Evolutionary conservation across 2,797 vertebrate genomes (phyloP).

Genomic region (Anas acuta): DNA sequence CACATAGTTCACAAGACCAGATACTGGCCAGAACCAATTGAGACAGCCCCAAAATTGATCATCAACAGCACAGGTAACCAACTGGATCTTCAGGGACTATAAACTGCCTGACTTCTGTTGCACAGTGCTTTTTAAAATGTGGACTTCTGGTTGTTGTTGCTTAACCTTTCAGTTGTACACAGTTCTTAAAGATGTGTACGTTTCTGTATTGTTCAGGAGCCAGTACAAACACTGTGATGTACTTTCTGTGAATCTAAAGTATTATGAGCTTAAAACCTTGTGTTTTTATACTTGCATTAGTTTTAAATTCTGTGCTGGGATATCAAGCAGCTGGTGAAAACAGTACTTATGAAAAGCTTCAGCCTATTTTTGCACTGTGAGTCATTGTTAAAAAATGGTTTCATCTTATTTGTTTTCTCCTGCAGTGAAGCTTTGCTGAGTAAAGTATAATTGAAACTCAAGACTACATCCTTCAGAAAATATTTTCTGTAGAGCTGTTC

Average conservation of each 20-base stretch:
- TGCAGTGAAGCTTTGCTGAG: constrained; percentile 18
- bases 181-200: neutral
- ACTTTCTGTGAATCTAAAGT: constrained; percentile 8
- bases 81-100: neutral
- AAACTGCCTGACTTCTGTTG: neutral
- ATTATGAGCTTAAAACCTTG: constrained; percentile 2
- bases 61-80: neutral
- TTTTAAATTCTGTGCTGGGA: neutral
- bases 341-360: constrained; percentile 46
- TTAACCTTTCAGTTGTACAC: neutral
- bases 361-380: constrained; percentile 38
- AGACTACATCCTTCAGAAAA: neutral
- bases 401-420: constrained; percentile 57
- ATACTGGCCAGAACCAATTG: neutral
- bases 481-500: neutral
- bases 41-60: neutral
- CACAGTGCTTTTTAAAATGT: neutral
- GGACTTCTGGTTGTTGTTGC: neutral
- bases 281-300: constrained; percentile 6
- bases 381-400: constrained; percentile 53
- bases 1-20: neutral
- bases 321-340: constrained; percentile 17
- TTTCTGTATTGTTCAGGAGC: neutral
- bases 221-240: neutral
- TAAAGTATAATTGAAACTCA: neutral